Conservation (phyloP, 2,113 vertebrate species). For the Artemisiospiza belli region DNA sequence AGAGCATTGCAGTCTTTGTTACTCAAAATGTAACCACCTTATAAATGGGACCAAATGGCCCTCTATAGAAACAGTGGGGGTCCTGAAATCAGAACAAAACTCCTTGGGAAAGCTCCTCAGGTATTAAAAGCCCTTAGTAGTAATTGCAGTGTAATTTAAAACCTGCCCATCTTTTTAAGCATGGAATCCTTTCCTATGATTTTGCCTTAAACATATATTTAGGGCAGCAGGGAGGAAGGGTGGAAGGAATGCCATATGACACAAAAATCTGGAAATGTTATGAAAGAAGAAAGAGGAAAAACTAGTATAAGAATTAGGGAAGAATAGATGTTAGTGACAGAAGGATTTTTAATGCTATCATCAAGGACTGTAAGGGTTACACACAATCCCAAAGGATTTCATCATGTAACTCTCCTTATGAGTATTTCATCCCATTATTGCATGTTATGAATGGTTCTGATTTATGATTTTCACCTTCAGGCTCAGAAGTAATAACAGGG, state of each 20-base stretch:
- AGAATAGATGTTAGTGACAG: not conserved
- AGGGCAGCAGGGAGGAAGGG: not conserved
- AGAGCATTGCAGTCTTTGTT: not conserved
- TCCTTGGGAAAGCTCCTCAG: not conserved
- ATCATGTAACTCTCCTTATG: conserved; percentile 14
- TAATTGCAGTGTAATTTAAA: conserved; percentile 44
- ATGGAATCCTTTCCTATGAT: conserved; percentile 11
- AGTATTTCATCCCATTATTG: conserved; percentile 39
- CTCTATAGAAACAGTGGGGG: conserved; percentile 2
- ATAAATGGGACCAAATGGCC: conserved; percentile 4
- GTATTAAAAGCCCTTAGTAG: conserved; percentile 28
- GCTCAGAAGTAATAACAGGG: conserved; percentile 52
- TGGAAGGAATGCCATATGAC: not conserved
- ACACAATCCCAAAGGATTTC: not conserved
- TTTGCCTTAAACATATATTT: conserved; percentile 33
- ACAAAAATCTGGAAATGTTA: not conserved
- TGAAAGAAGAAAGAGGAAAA: not conserved
- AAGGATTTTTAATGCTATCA: not conserved
- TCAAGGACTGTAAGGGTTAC: conserved; percentile 9
- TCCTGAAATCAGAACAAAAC: conserved; percentile 40
- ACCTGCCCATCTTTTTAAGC: conserved; percentile 23
- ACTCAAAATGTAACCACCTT: conserved; percentile 2
- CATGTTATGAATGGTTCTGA: conserved; percentile 26
- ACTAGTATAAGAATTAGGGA: not conserved
- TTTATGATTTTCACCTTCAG: conserved; percentile 46